Evolutionary conservation across 2,888 invertebrate genomes (phyloP), one percentile per base, ranked within the genome.

Genomic region (Parochlus steinenii): DNA sequence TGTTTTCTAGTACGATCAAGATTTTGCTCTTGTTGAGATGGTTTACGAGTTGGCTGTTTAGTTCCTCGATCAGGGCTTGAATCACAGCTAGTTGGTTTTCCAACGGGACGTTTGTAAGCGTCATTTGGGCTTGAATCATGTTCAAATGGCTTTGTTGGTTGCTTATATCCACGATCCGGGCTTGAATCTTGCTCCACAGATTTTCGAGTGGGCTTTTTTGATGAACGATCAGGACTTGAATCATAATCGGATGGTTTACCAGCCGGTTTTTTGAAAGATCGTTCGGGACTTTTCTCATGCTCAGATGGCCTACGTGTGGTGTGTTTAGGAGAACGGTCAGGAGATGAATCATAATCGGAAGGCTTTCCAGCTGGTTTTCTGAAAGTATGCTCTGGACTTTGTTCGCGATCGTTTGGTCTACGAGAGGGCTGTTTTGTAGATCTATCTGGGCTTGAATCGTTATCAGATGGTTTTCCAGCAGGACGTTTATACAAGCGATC

Each of bases 21-120:
- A n/a, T n/a, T n/a, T n/a, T n/a, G n/a, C n/a, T n/a, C n/a, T n/a
- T n/a, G n/a, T n/a, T n/a, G n/a, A n/a, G n/a, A n/a, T n/a, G n/a
- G n/a, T n/a, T n/a, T n/a, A n/a, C n/a, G n/a, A n/a, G n/a, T n/a
- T n/a, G n/a, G n/a, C n/a, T n/a, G n/a, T n/a, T 47, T 54, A 4
- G 47, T 44, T 3, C 46, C 37, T 35, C 12, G 10, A 12, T 25
- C 7, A 12, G 25, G 10, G 11, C 12, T 25, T 5, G 25, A 6
- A 12, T 7, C 12, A 12, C n/a, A n/a, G n/a, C n/a, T n/a, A n/a
- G n/a, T 10, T 48, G 44, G 12, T 45, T 47, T 5, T 40, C 41
- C 10, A 40, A n/a, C n/a, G n/a, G n/a, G n/a, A n/a, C n/a, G n/a
- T n/a, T n/a, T n/a, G n/a, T n/a, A n/a, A n/a, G n/a, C n/a, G n/a